These are phyloP conservation scores for Chlamydotis undulata DNA, from an alignment of 2,113 vertebrate genomes.

Conservation along the genomic window DNA sequence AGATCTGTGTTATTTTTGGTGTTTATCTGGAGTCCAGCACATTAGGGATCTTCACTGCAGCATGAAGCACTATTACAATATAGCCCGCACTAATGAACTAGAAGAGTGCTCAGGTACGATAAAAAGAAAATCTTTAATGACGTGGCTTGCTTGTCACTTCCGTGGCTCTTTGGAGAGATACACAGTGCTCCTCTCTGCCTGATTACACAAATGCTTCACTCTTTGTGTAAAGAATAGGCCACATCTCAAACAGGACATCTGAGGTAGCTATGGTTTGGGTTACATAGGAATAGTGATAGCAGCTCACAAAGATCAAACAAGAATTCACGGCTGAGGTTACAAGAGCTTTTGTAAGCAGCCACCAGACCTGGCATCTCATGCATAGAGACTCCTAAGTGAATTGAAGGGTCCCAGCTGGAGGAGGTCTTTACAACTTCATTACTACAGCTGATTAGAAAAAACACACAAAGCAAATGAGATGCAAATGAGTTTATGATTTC, in stretches of 20 bases:
- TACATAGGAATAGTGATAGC: neutral
- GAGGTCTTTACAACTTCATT: neutral
- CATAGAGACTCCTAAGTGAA: neutral
- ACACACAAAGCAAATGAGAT: neutral
- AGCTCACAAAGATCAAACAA: neutral
- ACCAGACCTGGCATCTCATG: neutral
- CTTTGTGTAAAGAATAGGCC: neutral
- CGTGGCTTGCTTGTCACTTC: neutral
- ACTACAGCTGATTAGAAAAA: neutral
- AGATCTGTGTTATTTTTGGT: neutral
- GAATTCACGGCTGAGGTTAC: neutral
- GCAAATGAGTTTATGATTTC: neutral
- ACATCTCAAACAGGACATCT: neutral
- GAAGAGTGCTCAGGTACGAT: neutral
- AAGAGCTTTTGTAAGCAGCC: neutral
- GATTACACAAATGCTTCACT: neutral
- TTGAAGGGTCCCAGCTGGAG: neutral
- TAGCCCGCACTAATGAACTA: neutral
- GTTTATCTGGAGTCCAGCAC: neutral
- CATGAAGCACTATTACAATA: neutral
- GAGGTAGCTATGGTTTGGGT: neutral
- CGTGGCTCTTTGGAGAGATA: neutral
- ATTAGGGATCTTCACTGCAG: neutral
- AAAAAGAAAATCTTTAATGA: neutral
- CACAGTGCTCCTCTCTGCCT: neutral